Percentiles rank a stretch among this genome's conserved stretches.
phyloP scores from a whole-genome alignment of 2,113 vertebrate genomes.

The Cyrtonyx montezumae region DNA sequence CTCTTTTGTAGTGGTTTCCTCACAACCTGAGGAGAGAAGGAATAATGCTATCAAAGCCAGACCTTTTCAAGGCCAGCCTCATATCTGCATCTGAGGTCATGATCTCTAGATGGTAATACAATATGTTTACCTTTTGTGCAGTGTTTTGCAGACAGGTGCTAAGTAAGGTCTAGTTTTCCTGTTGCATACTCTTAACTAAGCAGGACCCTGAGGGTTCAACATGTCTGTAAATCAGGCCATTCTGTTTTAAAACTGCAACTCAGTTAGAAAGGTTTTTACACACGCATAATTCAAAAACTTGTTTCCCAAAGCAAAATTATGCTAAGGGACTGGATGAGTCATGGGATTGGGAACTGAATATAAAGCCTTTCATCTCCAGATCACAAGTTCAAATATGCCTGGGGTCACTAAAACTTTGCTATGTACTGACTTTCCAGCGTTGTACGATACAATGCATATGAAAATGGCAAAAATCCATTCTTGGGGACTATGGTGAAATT shows the following conservation, averaged over 20 bases:
- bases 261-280: conserved; percentile 13
- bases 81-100: not conserved
- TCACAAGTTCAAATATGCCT: conserved; percentile 50
- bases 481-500: not conserved
- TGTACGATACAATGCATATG: not conserved
- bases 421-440: conserved; percentile 4
- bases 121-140: not conserved
- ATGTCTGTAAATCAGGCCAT: conserved; percentile 20
- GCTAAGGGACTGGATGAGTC: conserved; percentile 36
- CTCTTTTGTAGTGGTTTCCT: conserved; percentile 36
- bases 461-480: not conserved
- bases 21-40: not conserved
- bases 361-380: conserved; percentile 50
- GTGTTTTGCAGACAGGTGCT: conserved; percentile 12
- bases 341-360: conserved; percentile 44
- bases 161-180: not conserved
- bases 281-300: conserved; percentile 27
- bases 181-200: not conserved
- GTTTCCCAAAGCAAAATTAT: conserved; percentile 58
- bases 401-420: conserved; percentile 33
- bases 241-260: conserved; percentile 20
- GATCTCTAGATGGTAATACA: not conserved
- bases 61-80: not conserved
- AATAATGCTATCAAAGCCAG: not conserved
- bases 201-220: not conserved